A percentile compares a stretch with the other conserved stretches of the same genome.
Evolutionary conservation across 2,888 invertebrate genomes (phyloP).

Genomic region (Lymantria dispar): DNA sequence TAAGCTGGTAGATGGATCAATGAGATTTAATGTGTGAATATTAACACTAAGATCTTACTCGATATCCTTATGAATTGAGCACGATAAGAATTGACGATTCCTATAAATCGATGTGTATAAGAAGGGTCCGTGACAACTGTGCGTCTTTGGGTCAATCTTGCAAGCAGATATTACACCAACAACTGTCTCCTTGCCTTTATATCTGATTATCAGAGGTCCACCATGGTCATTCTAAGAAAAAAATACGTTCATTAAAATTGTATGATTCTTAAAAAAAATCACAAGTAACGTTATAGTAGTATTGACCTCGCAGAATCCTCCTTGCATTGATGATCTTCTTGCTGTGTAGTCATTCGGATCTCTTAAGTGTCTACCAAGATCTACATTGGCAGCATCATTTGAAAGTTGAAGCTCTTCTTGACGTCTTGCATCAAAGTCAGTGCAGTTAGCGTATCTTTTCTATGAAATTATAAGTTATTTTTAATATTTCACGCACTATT

Average conservation of each 20-base stretch:
- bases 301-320: slow-evolving; percentile 69
- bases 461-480: slow-evolving; percentile 22
- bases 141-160: slow-evolving; percentile 70
- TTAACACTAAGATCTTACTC: slow-evolving; percentile 60
- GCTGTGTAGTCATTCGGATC: slow-evolving; percentile 70
- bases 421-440: slow-evolving; percentile 61
- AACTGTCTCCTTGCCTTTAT: slow-evolving; percentile 61
- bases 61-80: slow-evolving; percentile 69
- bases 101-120: slow-evolving; percentile 69
- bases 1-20: too few relatives aligned
- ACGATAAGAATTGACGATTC: slow-evolving; percentile 70
- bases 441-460: slow-evolving; percentile 75
- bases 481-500: neutral
- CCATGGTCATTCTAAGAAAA: slow-evolving; percentile 69
- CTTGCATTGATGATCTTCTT: slow-evolving; percentile 53
- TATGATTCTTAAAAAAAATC: neutral
- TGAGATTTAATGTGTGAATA: too few relatives aligned
- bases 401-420: slow-evolving; percentile 23
- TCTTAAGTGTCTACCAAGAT: slow-evolving; percentile 63
- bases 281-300: neutral
- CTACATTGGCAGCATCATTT: slow-evolving; percentile 42
- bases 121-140: slow-evolving; percentile 75
- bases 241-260: neutral
- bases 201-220: slow-evolving; percentile 66
- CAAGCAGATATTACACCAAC: slow-evolving; percentile 73